A percentile compares a stretch with the other conserved stretches of the same genome.
phyloP scores from a whole-genome alignment of 2,797 vertebrate species.

The Zenarchopterus dispar region DNA sequence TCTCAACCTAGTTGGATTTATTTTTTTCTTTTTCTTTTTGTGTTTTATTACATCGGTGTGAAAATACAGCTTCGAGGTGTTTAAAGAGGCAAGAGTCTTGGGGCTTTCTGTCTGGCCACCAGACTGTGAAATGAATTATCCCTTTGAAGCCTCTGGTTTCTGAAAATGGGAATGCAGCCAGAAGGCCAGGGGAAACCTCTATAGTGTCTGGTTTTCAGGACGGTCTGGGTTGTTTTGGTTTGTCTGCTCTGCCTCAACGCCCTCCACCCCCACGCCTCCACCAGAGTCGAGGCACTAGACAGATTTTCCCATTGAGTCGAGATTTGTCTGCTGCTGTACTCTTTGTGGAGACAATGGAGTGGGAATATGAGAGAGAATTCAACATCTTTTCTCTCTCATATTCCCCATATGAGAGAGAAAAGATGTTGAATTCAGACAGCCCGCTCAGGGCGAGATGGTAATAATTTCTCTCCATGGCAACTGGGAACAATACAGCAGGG shows the following conservation, averaged over 20 bases:
- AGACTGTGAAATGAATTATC: conserved; percentile 78
- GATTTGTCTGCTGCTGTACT: conserved; percentile 41
- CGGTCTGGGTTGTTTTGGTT: conserved; percentile 47
- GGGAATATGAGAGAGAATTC: conserved; percentile 28
- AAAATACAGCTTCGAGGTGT: conserved; percentile 44
- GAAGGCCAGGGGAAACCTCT: conserved; percentile 47
- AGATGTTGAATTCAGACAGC: conserved; percentile 39
- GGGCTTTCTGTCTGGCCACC: conserved; percentile 57
- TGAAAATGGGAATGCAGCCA: conserved; percentile 65
- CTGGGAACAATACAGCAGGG: conserved; percentile 64
- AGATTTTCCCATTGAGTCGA: conserved; percentile 43
- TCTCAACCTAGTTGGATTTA: too few relatives aligned
- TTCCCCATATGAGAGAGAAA: conserved; percentile 27
- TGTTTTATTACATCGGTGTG: background rate
- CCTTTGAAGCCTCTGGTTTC: conserved; percentile 70
- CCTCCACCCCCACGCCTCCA: conserved; percentile 23
- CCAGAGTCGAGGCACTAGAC: conserved; percentile 25
- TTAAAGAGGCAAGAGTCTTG: conserved; percentile 38
- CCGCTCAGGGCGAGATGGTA: conserved; percentile 27
- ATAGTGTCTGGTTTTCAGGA: conserved; percentile 44
- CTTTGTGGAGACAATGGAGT: conserved; percentile 43
- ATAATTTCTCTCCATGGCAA: conserved; percentile 68
- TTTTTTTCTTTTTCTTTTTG: background rate
- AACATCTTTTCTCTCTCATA: too few relatives aligned
- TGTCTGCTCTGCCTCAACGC: conserved; percentile 17